Base-by-base conservation (phyloP, 2,113 vertebrate genomes). In the Heteronetta atricapilla region DNA sequence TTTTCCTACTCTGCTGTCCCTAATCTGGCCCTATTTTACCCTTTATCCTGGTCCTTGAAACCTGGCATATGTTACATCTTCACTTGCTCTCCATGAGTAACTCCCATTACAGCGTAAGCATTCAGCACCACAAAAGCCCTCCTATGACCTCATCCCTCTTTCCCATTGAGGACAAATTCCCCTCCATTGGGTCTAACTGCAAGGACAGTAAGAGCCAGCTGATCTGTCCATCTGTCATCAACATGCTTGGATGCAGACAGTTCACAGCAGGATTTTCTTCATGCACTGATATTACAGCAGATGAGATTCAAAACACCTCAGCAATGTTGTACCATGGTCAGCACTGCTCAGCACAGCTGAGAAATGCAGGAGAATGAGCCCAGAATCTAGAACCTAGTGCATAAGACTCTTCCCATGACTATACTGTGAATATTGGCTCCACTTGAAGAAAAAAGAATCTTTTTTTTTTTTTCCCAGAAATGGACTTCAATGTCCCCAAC, bases 351-450 rank as follows among this genome's bases (percentile, higher is more conserved):
- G 50, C 31, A 28, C 10, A 25, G 59, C 40, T 74, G 68, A 62
- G 44, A 21, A 34, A 6, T 1, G n/a, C 7, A 26, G 31, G 42
- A 29, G 59, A 58, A 42, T 12, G 0, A 34, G 15, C 63, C 44
- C 72, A 66, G 29, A 48, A 18, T 2, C 25, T 2, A n/a, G n/a
- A n/a, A n/a, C n/a, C n/a, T n/a, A n/a, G 5, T 60, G 38, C 11
- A 1, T 9, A 15, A 19, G 5, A 11, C 15, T 19, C 52, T 42
- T 31, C n/a, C 66, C 17, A 2, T 10, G 28, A 44, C 31, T 33
- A 22, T 13, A 22, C 36, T 5, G 15, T 10, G 48, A 52, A 44
- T 80, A 77, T 6, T 0, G 0, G 21, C 58, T 60, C 53, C 79
- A 46, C 31, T 12, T 21, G 68, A 28, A 68, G 58, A 46, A 73